Evolutionary conservation across 2,797 vertebrate genomes (phyloP), one percentile per base, ranked within the genome.

Genomic region (Epinephelus coioides): DNA sequence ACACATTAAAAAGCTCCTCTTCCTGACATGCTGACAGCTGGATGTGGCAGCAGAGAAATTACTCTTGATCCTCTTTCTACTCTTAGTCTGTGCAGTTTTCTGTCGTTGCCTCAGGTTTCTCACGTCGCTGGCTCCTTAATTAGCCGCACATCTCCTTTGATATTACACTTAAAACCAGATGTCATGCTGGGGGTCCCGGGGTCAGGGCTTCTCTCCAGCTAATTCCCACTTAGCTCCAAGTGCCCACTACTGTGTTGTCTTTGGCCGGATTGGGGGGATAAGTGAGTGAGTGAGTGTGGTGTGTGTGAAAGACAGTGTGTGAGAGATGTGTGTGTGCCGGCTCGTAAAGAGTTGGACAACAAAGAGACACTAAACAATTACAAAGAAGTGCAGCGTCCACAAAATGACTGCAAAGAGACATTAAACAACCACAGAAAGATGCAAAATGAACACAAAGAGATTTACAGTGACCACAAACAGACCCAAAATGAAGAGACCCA

Each of bases 111-210:
- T 88, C 81, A 84, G 73, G 83, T 76, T 80, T 67, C 92, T 86
- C 90, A n/a, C 86, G n/a, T 88, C 88, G 15, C 38, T 55, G 84
- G 83, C 80, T 89, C 86, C 86, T 93, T 95, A 96, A 96, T 95
- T 94, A 95, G 90, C 87, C 60, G 77, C 90, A 51, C 85, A 90
- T 92, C 88, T 95, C 89, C 89, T 93, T 91, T 93, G 92, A 93
- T n/a, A 90, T 93, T 93, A 87, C 92, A 91, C 89, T 95, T 93
- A 91, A 93, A 95, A 93, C 89, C 89, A 69, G 80, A 91, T n/a
- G 67, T 88, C 92, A 87, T 93, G 95, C 93, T 89, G 91, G 8
- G 79, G 84, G 81, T 88, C 57, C 6, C n/a, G n/a, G 84, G 93
- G 93, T 96, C 94, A 83, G 78, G 44, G 56, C 76, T 55, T 73